Base-by-base conservation (phyloP, 2,888 invertebrate species). In the Lasioglossum leucozonium region DNA sequence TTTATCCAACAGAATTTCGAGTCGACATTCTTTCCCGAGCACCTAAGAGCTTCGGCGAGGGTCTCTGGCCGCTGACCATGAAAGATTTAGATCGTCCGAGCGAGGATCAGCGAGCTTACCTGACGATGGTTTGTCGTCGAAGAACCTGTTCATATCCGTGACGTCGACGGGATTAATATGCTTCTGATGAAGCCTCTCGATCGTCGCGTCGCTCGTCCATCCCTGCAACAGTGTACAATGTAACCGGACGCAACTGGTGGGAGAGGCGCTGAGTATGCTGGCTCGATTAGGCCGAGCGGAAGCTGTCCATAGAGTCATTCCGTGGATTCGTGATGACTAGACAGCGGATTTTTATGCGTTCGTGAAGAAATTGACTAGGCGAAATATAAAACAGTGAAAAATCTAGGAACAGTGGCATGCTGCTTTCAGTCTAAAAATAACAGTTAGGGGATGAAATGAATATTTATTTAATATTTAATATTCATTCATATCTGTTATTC, bases 151-250 rank as follows among this genome's bases (percentile, higher is more conserved):
- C 87, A 88, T 80, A 85, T 92, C 90, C 51, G 85, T 80, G 62
- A 87, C 82, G 40, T 89, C 81, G 74, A 87, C 72, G 65, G 90
- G 91, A 79, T 93, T 87, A 77, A 87, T 86, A 81, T 87, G 84
- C 77, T 86, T 83, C 30, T 84, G 79, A 65, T 85, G 84, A 30
- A 92, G 77, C 82, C 90, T 91, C 67, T 88, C 90, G 83, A 91
- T 89, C 79, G 90, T 87, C 26, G 93, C 90, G 73, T 90, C 89
- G 55, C 86, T 91, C 77, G 93, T 93, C 93, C 93, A 93, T 34
- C 91, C 93, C 94, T 94, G 86, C 55, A 90, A 85, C 55, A 74
- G 73, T 69, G 67, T 69, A n/a, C n/a, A 62, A 30, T 72, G 42
- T 26, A 71, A 78, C 79, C 74, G 1, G 73, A 65, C 34, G 82